phyloP scores from a whole-genome alignment of 2,797 vertebrate species.

The Nyctalus aviator region DNA sequence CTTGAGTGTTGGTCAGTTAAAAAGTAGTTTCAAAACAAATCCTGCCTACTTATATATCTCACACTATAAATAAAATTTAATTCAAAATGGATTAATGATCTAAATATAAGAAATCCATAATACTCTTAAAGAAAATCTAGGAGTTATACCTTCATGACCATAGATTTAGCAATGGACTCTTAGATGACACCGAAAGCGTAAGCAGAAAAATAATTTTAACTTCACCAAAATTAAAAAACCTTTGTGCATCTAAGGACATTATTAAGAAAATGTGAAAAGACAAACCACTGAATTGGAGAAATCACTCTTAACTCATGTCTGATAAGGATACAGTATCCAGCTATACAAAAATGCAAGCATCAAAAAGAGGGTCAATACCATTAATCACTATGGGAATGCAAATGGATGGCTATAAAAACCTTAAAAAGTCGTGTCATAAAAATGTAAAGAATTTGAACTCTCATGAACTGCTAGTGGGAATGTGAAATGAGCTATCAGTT shows the following conservation, averaged over 20 bases:
- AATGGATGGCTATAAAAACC: neutral
- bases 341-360: neutral
- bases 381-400: neutral
- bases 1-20: neutral
- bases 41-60: neutral
- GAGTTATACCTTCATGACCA: neutral
- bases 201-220: neutral
- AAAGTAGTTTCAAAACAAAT: neutral
- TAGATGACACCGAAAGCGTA: neutral
- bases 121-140: neutral
- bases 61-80: neutral
- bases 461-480: neutral
- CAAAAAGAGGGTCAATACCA: neutral
- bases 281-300: neutral
- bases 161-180: neutral
- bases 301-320: neutral
- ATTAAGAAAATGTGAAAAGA: slow-evolving; percentile 4
- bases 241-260: neutral
- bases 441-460: neutral
- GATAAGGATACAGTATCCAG: neutral
- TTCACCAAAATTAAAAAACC: slow-evolving; percentile 3
- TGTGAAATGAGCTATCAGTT: neutral
- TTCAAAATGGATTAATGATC: neutral
- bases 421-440: neutral
- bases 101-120: neutral